phyloP scores from a whole-genome alignment of 1,140 invertebrate species.

The Battus philenor region DNA sequence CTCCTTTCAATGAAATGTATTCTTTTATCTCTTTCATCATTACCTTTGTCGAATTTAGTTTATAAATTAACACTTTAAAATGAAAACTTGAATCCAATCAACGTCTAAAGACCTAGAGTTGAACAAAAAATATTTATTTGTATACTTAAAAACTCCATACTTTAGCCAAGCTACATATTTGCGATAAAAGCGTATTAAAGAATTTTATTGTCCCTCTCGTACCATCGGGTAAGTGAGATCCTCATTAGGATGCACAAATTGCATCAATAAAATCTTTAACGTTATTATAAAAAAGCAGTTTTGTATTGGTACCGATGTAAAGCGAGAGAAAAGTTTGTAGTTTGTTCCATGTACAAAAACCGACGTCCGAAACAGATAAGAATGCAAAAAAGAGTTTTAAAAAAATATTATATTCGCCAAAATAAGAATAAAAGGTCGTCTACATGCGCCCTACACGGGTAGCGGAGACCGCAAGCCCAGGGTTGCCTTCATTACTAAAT shows the following conservation, averaged over 20 bases:
- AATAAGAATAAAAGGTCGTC: slow-evolving; percentile 33
- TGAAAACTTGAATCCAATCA: no score
- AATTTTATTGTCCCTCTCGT: slow-evolving; percentile 12
- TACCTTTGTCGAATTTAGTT: no score
- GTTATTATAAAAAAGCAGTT: slow-evolving; percentile 15
- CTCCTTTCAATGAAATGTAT: no score
- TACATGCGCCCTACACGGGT: slow-evolving; percentile 36
- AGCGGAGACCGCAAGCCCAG: slow-evolving; percentile 26
- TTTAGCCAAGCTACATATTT: slow-evolving; percentile 9
- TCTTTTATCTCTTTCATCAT: no score
- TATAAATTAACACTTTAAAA: no score
- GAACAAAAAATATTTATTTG: no score
- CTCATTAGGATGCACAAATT: slow-evolving; percentile 13
- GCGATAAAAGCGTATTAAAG: slow-evolving; percentile 17
- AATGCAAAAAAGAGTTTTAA: slow-evolving; percentile 35
- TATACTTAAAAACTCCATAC: neutral
- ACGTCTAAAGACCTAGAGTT: no score
- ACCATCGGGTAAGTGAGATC: neutral
- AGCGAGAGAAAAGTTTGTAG: slow-evolving; percentile 13
- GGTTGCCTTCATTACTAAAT: slow-evolving; percentile 21
- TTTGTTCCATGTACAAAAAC: slow-evolving; percentile 26
- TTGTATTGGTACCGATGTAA: slow-evolving; percentile 19
- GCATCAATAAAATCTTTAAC: slow-evolving; percentile 19
- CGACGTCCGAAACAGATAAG: slow-evolving; percentile 39
- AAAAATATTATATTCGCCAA: slow-evolving; percentile 46